A percentile compares a stretch with the other conserved stretches of the same genome.
Evolutionary conservation across 2,888 invertebrate genomes (phyloP).

Genomic region (Chalcis sispes): DNA sequence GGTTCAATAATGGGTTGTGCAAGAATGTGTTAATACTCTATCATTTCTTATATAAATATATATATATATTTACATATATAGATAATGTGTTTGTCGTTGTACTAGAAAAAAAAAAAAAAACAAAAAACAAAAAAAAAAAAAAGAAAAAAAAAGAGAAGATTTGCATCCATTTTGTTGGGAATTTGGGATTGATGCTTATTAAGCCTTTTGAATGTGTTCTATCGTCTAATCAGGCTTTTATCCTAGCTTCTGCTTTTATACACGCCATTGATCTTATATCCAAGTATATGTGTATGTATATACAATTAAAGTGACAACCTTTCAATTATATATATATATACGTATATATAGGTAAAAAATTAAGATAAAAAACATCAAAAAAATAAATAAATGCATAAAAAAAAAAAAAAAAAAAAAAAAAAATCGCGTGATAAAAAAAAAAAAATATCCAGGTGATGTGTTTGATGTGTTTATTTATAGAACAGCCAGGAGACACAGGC

Average conservation of each 20-base stretch:
- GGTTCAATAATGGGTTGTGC: conserved; percentile 28
- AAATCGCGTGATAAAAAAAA: conserved; percentile 35
- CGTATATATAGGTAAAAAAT: conserved; percentile 1
- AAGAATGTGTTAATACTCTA: conserved; percentile 30
- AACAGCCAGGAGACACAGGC: conserved; percentile 65
- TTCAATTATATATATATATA: conserved; percentile 5
- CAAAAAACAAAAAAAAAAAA: conserved; percentile 22
- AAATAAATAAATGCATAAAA: conserved; percentile 10
- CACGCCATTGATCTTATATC: conserved; percentile 54
- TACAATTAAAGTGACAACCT: background rate
- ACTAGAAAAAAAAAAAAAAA: conserved; percentile 18
- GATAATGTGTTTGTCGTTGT: conserved; percentile 45
- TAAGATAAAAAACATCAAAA: conserved; percentile 3
- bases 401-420: conserved; percentile 30
- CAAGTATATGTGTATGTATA: conserved; percentile 1
- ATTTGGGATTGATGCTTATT: conserved; percentile 58
- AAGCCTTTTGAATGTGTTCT: conserved; percentile 59
- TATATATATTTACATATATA: conserved; percentile 10
- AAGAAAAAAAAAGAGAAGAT: conserved; percentile 4
- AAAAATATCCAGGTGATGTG: conserved; percentile 59
- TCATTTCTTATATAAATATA: conserved; percentile 21
- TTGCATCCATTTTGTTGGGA: conserved; percentile 57
- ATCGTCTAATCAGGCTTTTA: conserved; percentile 61
- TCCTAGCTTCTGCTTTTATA: conserved; percentile 61
- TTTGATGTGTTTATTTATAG: conserved; percentile 72